Base-by-base conservation (phyloP, 92 coral and sea anemone genomes). In the Parazoanthus swiftii region DNA sequence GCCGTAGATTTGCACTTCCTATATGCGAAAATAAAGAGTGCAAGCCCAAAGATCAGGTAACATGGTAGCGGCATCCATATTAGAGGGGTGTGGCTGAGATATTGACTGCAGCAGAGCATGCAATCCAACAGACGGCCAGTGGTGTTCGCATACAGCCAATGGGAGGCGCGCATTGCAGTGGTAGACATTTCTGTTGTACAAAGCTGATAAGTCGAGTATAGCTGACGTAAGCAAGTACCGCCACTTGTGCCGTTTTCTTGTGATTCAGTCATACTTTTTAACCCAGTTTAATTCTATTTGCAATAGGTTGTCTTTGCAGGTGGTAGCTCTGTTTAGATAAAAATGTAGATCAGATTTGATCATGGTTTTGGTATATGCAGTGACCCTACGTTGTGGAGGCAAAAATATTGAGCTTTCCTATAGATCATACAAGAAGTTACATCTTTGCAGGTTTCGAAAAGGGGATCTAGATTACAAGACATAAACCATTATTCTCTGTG, bases 1-100 rank as follows among this genome's bases (percentile, higher is more conserved):
- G 85, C 33, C 46, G 86, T 67, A 10, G 91, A 42, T n/a, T 76
- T 81, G 68, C 80, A 90, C 71, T 65, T n/a, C 81, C 76, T 84
- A 88, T 71, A 73, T 80, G 83, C 20, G 35, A 56, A 37, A 33
- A 76, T 43, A 1, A 85, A 39, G 48, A 90, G 9, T 26, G 76
- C 88, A 26, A 92, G 3, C 38, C 77, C 79, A n/a, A 86, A 75
- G 37, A 86, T 56, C 70, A 59, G 42, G 33, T 77, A 77, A 46
- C 38, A 43, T 77, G 38, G 33, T 1, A 42, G 37, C 33, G 81
- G 65, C 21, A 77, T 77, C 0, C 29, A 23, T 35, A 35, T 26
- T 21, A 77, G 59, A 8, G 81, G 38, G 16, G 35, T 77, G 15
- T 42, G 58, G 14, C 58, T n/a, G 21, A 77, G 37, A 48, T 77